These are phyloP conservation scores for Ammospiza maritima DNA, from an alignment of 2,797 vertebrate species.

Conservation along the genomic window DNA sequence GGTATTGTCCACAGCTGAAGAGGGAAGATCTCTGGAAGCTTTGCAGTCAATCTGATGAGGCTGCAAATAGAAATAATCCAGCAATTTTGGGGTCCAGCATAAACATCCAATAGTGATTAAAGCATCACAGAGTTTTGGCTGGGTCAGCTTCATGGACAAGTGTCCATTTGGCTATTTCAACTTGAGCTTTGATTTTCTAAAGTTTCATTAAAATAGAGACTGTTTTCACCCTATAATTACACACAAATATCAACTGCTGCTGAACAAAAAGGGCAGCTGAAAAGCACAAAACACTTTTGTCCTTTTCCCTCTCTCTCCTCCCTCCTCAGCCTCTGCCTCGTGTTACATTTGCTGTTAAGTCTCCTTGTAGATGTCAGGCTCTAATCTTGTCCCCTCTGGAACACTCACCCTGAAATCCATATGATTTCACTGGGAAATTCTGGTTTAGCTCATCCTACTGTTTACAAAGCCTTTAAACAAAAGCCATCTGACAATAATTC, in stretches of 20 bases:
- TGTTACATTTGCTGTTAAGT: background rate
- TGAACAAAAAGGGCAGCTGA: background rate
- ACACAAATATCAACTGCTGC: background rate
- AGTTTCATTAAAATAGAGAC: background rate
- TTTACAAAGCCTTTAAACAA: background rate
- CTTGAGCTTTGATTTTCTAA: background rate
- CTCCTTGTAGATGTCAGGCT: background rate
- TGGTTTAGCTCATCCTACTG: background rate
- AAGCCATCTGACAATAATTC: background rate
- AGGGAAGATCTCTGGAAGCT: background rate
- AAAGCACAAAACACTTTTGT: background rate
- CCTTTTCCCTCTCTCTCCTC: background rate
- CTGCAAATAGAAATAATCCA: background rate
- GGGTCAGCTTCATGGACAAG: background rate
- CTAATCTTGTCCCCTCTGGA: background rate
- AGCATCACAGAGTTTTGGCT: background rate
- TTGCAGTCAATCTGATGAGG: background rate
- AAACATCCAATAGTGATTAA: background rate
- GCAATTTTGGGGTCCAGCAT: background rate
- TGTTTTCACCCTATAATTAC: background rate
- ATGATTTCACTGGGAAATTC: background rate
- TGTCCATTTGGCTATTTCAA: background rate
- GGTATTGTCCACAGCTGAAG: background rate
- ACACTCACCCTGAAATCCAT: background rate
- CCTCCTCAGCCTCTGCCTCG: fast-evolving